Conservation (phyloP, 2,888 invertebrate genomes). For the Hypomecis punctinalis region DNA sequence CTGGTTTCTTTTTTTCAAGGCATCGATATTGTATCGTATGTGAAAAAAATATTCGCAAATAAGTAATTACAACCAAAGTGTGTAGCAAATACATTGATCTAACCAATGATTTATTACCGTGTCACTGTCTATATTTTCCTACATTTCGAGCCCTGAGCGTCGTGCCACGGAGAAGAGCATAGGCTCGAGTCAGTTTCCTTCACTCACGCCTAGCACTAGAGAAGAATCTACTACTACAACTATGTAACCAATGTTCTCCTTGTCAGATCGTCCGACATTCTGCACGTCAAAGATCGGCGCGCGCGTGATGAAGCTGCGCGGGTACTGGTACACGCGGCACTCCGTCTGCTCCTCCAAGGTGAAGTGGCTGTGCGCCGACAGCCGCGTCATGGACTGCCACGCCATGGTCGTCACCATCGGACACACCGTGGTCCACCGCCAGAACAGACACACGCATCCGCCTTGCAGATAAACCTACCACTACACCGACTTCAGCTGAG, state of each 20-base stretch:
- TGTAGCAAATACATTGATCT: too few species aligned
- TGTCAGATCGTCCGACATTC: constrained; percentile 70
- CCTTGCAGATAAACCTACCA: constrained; percentile 42
- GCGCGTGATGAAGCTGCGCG: constrained; percentile 72
- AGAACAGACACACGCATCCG: constrained; percentile 73
- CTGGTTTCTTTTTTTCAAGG: too few species aligned
- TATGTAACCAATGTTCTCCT: background rate
- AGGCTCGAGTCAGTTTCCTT: too few species aligned
- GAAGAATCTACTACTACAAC: background rate
- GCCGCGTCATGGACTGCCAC: constrained; percentile 67
- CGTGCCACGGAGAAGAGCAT: too few species aligned
- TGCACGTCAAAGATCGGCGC: constrained; percentile 74
- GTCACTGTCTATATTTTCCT: too few species aligned
- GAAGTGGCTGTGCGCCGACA: constrained; percentile 75
- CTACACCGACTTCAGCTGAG: too few species aligned
- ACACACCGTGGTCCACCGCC: constrained; percentile 68
- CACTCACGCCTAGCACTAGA: too few species aligned
- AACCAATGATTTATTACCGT: too few species aligned
- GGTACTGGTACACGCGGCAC: constrained; percentile 75
- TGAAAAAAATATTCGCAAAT: too few species aligned
- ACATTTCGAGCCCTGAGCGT: too few species aligned
- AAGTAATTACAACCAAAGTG: too few species aligned
- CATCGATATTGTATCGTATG: too few species aligned
- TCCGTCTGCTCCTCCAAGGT: constrained; percentile 78
- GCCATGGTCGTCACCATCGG: constrained; percentile 77